Evolutionary conservation across 2,797 vertebrate genomes (phyloP).

Genomic region (Sarcoramphus papa): DNA sequence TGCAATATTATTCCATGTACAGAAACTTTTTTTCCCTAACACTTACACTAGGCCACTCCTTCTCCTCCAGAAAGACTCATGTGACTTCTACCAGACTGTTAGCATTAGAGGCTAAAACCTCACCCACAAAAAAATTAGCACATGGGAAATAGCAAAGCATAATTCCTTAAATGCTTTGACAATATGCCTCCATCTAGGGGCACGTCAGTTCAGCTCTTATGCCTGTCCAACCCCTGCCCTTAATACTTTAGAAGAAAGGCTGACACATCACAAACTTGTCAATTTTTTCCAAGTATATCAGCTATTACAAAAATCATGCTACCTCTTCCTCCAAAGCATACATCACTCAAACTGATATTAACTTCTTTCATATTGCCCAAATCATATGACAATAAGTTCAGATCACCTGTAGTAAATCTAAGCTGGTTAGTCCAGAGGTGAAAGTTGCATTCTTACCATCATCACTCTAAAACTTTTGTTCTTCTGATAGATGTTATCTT

Average conservation of each 20-base stretch:
- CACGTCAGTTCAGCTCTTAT: background rate
- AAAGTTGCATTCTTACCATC: background rate
- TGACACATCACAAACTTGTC: background rate
- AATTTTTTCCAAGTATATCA: background rate
- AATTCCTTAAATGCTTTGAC: background rate
- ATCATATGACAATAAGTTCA: background rate
- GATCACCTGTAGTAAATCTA: background rate
- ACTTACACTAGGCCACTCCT: background rate
- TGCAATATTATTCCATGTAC: background rate
- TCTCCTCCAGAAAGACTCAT: background rate
- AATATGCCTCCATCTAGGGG: background rate
- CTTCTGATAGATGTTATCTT: background rate
- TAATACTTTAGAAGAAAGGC: background rate
- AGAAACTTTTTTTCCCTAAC: background rate
- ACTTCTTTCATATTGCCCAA: background rate
- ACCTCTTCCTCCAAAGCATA: background rate
- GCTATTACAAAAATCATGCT: background rate
- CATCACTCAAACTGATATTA: background rate
- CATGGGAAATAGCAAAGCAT: background rate
- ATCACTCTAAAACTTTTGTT: background rate
- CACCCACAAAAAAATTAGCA: background rate
- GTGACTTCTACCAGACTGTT: background rate
- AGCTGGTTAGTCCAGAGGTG: background rate
- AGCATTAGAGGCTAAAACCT: background rate
- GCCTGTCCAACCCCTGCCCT: background rate